Base-by-base conservation (phyloP, 2,888 invertebrate genomes). In the Heterodera filipjevi region DNA sequence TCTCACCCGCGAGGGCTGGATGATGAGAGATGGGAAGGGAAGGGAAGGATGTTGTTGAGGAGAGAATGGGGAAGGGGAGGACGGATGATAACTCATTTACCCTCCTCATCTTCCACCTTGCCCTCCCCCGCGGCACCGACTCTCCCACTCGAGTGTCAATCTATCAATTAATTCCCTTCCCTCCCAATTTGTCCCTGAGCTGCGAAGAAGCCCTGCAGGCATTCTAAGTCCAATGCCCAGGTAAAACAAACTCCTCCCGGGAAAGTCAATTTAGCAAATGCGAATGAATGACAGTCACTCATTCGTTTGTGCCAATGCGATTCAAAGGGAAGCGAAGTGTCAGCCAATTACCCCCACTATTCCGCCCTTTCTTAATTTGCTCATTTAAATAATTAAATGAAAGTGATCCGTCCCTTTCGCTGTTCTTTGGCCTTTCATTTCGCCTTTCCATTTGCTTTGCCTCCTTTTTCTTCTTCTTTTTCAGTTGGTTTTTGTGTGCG, bases 161-260 rank as follows among this genome's bases (percentile, higher is more conserved):
- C n/a, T 27, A 27, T n/a, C 59, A 59, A 59, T 59, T 59, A 59
- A 27, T 27, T 59, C 59, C 22, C 59, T 6, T 5, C 59, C 27
- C 27, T 22, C 59, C 27, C 59, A 59, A 59, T 59, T 59, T 59
- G 27, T 10, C 6, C 59, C 59, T 27, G 59, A 27, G 59, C 27
- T 59, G 59, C 8, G n/a, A n/a, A 59, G 59, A 59, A 59, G 59
- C 59, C 59, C 59, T n/a, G 59, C 27, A 59, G 59, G n/a, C 59
- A n/a, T 59, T 59, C 59, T n/a, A 59, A 59, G 59, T 59, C 16
- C 8, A 10, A 27, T 59, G n/a, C n/a, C 27, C 59, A 59, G 59
- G 59, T 59, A 59, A 59, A n/a, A 8, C 10, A 59, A 27, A n/a
- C n/a, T 27, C 59, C 59, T 27, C 12, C 59, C n/a, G 59, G 59